Base-by-base conservation (phyloP, 2,797 vertebrate genomes). In the Eospalax fontanierii region DNA sequence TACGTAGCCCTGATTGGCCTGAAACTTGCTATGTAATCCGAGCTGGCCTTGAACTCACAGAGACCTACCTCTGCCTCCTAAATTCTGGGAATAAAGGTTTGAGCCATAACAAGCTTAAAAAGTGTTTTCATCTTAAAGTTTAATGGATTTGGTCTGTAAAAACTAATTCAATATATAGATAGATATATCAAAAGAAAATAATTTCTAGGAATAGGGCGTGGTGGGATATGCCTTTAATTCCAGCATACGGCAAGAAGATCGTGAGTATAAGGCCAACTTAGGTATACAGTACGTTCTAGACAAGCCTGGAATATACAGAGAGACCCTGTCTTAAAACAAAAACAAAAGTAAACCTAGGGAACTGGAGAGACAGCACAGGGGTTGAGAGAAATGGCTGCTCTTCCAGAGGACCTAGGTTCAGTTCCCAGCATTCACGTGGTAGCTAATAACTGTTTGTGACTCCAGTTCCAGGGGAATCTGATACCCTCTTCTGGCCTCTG, bases 91-190 rank as follows among this genome's bases (percentile, higher is more conserved):
- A 9, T 54, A 15, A 54, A 54, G 14, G 50, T 54, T 9, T 54
- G 50, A 9, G 50, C 50, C 50, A 54, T 12, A 54, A 7, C 50
- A 9, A 54, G 50, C 50, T 54, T 54, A 7, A 54, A 54, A 54
- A 54, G n/a, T 54, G 50, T 54, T 54, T 54, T 2, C 14, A 54
- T 54, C 50, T 54, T 9, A 54, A 54, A 54, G 50, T 54, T 54
- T 54, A 54, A 9, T 54, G 50, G 50, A 54, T 54, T 54, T 54
- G 14, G 50, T 54, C 14, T 54, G 50, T 84, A 87, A 93, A 93
- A 71, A 21, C 40, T 87, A 91, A 87, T 76, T 91, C 19, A 94
- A 87, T 24, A 76, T 63, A 46, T 40, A 89, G 50, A 33, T n/a
- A 88, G n/a, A 84, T 54, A 86, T 21, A 90, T 35, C 65, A 46